Conservation (phyloP, 2,797 vertebrate genomes). For the Huso huso region DNA sequence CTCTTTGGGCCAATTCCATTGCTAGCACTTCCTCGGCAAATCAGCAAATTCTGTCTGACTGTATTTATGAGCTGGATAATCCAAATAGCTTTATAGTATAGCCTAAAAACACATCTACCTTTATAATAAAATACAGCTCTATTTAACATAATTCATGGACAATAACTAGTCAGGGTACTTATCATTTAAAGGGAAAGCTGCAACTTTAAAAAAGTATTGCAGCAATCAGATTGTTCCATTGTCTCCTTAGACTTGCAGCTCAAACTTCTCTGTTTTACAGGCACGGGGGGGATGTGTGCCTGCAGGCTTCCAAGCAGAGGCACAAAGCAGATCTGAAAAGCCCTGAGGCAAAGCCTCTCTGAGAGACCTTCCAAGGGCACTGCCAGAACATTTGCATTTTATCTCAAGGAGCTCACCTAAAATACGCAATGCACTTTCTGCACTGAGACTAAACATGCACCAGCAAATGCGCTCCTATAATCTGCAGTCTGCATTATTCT, state of each 20-base stretch:
- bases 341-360: slow-evolving; percentile 19
- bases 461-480: slow-evolving; percentile 21
- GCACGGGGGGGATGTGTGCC: slow-evolving; percentile 8
- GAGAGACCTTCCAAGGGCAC: slow-evolving; percentile 26
- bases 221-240: slow-evolving; percentile 32
- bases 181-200: slow-evolving; percentile 42
- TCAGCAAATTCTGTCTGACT: slow-evolving; percentile 44
- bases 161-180: slow-evolving; percentile 46
- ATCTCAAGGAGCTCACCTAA: slow-evolving; percentile 15
- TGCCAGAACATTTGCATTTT: slow-evolving; percentile 24
- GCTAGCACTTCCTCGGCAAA: slow-evolving; percentile 51
- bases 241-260: not conserved
- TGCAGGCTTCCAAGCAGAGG: slow-evolving; percentile 17
- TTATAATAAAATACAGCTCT: slow-evolving; percentile 42
- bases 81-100: slow-evolving; percentile 50
- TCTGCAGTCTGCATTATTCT: slow-evolving; percentile 15
- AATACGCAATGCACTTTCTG: slow-evolving; percentile 11
- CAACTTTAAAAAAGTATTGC: slow-evolving; percentile 24
- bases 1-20: slow-evolving; percentile 43
- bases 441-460: slow-evolving; percentile 11
- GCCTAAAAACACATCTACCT: slow-evolving; percentile 37
- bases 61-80: slow-evolving; percentile 50
- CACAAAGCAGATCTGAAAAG: slow-evolving; percentile 14
- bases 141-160: slow-evolving; percentile 40
- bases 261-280: not conserved